Evolutionary conservation across 2,113 vertebrate genomes (phyloP).

Genomic region (Eurypyga helias): DNA sequence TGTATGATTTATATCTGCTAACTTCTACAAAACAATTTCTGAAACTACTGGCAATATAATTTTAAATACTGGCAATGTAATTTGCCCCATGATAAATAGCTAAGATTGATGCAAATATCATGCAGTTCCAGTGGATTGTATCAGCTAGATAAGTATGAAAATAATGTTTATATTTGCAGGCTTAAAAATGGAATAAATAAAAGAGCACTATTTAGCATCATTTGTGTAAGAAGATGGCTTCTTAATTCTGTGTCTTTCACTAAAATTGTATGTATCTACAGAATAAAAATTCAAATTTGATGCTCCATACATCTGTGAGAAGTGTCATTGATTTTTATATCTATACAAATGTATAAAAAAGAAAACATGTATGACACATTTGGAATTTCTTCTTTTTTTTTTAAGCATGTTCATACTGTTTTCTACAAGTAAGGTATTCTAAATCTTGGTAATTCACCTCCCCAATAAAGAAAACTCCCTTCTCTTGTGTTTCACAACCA

Average conservation of each 20-base stretch:
- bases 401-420: neutral
- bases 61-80: neutral
- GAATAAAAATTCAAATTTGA: neutral
- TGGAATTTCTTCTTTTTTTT: neutral
- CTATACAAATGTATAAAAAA: neutral
- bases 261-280: neutral
- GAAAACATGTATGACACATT: neutral
- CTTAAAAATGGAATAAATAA: neutral
- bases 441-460: neutral
- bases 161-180: neutral
- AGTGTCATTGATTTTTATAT: neutral
- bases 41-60: neutral
- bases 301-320: neutral
- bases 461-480: neutral
- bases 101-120: neutral
- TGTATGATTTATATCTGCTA: neutral
- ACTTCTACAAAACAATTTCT: neutral
- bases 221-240: neutral
- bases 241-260: neutral
- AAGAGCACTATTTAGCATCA: rapidly evolving
- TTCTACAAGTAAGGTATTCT: neutral
- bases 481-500: neutral
- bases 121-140: neutral
- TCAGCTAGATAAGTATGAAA: neutral
- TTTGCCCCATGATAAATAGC: neutral